phyloP scores from a whole-genome alignment of 2,797 vertebrate species.

The Rhabdophis nuchalis region DNA sequence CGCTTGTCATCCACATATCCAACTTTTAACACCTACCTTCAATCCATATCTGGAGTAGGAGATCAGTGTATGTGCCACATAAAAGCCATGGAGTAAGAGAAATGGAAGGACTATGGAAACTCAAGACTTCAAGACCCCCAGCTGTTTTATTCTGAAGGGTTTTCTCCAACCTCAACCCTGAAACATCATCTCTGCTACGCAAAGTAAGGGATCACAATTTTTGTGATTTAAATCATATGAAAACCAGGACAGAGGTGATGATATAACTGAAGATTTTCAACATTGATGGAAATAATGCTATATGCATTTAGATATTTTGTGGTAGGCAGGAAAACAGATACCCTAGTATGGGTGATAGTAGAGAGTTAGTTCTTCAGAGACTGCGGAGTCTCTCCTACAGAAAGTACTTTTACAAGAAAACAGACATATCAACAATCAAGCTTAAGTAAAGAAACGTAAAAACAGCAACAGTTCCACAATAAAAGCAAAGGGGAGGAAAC shows the following conservation, averaged over 20 bases:
- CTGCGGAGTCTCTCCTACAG: conserved; percentile 20
- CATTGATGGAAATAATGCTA: neutral
- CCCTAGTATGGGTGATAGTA: neutral
- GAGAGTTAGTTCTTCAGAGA: conserved; percentile 25
- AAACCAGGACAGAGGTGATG: neutral
- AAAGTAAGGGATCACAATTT: neutral
- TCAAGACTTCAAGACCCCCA: neutral
- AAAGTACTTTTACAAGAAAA: conserved; percentile 16
- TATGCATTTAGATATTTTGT: neutral
- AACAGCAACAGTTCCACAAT: conserved; percentile 19
- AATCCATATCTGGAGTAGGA: neutral
- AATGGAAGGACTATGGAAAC: neutral
- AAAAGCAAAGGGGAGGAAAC: conserved; percentile 17
- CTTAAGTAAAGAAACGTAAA: neutral
- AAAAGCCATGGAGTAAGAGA: neutral
- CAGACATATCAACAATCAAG: neutral
- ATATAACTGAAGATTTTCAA: neutral
- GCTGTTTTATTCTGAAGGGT: neutral
- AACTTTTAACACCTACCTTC: neutral
- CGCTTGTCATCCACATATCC: neutral
- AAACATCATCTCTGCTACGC: neutral
- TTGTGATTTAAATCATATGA: neutral
- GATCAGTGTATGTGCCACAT: neutral
- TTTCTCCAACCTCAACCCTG: neutral
- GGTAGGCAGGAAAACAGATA: neutral